A percentile compares a stretch with the other conserved stretches of the same genome.
These are phyloP conservation scores for Urocitellus parryii DNA, from an alignment of 2,113 vertebrate species.

Conservation along the genomic window DNA sequence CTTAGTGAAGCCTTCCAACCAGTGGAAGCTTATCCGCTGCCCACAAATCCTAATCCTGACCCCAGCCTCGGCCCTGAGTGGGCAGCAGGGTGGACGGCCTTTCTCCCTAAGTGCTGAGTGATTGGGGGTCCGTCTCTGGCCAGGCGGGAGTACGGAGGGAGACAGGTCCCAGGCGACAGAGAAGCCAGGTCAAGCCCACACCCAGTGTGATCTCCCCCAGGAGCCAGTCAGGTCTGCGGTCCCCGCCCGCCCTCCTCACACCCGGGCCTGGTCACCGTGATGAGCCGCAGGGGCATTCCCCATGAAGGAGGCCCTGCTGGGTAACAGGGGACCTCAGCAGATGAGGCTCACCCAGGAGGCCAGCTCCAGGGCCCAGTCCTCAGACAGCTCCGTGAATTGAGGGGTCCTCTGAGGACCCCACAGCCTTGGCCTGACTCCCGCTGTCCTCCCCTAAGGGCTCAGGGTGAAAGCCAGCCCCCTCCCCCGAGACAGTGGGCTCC, in stretches of 20 bases:
- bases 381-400: not conserved
- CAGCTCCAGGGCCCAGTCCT: not conserved
- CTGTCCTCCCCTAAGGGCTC: not conserved
- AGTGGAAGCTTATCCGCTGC: slow-evolving; percentile 63
- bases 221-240: slow-evolving; percentile 67
- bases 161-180: slow-evolving; percentile 80
- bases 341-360: not conserved
- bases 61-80: slow-evolving; percentile 35
- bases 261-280: not conserved
- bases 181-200: slow-evolving; percentile 75
- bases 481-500: not conserved
- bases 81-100: slow-evolving; percentile 77
- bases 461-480: fast-evolving
- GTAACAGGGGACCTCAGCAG: not conserved
- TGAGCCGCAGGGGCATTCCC: too few species aligned
- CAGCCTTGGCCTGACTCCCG: not conserved
- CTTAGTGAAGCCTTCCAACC: slow-evolving; percentile 66
- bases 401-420: not conserved
- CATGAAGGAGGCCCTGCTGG: not conserved
- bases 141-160: slow-evolving; percentile 70
- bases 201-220: not conserved
- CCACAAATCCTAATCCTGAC: slow-evolving; percentile 74
- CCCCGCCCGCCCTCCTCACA: not conserved
- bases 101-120: slow-evolving; percentile 59
- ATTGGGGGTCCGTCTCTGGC: slow-evolving; percentile 75